A percentile compares a stretch with the other conserved stretches of the same genome.
These are phyloP conservation scores for Danio jaintianensis DNA, from an alignment of 2,797 vertebrate genomes.

Conservation along the genomic window DNA sequence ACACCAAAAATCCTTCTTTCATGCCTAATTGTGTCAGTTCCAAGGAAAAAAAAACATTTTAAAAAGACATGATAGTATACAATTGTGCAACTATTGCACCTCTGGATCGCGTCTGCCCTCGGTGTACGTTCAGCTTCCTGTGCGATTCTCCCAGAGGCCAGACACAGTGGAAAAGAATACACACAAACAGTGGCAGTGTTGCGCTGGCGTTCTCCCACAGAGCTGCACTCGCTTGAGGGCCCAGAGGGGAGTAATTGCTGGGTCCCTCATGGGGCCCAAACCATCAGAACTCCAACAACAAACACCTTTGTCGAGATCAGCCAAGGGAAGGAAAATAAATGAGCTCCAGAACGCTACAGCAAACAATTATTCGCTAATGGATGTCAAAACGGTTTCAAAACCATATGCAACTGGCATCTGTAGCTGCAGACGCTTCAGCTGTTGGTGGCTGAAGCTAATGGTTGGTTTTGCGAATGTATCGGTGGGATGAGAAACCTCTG, in stretches of 20 bases:
- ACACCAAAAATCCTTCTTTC: too few relatives aligned
- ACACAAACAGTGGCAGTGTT: constrained; percentile 36
- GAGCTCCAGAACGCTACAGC: not conserved
- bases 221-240: constrained; percentile 16
- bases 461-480: constrained; percentile 24
- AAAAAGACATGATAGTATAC: constrained; percentile 8
- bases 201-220: constrained; percentile 27
- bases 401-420: constrained; percentile 33
- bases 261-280: constrained; percentile 65
- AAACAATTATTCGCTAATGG: constrained; percentile 10
- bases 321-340: constrained; percentile 25
- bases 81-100: constrained; percentile 56
- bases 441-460: constrained; percentile 41
- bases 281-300: constrained; percentile 56
- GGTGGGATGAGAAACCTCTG: constrained; percentile 58
- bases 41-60: too few relatives aligned
- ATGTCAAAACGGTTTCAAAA: constrained; percentile 12
- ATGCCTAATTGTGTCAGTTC: too few relatives aligned
- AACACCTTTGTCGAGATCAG: constrained; percentile 54
- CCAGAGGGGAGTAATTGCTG: constrained; percentile 61
- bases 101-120: constrained; percentile 49
- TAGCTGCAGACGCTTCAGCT: constrained; percentile 39
- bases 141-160: constrained; percentile 67
- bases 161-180: constrained; percentile 69
- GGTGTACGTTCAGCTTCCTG: constrained; percentile 55